Conservation (phyloP, 1,140 invertebrate species). For the Drosophila sp. region DNA sequence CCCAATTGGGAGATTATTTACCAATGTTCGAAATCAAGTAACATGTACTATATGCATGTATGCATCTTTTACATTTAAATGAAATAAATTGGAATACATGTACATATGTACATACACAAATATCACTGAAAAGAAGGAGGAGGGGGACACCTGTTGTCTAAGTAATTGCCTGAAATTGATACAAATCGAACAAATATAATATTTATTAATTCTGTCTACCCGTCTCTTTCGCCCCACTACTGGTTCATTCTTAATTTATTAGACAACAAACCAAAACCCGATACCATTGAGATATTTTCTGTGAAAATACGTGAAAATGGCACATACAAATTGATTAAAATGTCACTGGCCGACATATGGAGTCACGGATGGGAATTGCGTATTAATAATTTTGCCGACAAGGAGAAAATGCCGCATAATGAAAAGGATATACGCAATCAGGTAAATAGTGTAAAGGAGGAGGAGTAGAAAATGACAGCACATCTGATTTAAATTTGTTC, state of each 20-base stretch:
- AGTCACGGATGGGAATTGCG: slow-evolving; percentile 86
- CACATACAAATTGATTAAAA: slow-evolving; percentile 85
- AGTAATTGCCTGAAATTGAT: slow-evolving; percentile 33
- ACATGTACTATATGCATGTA: too few relatives aligned
- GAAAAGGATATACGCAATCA: slow-evolving; percentile 87
- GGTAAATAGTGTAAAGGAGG: slow-evolving; percentile 70
- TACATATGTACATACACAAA: too few relatives aligned
- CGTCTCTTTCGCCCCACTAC: neutral
- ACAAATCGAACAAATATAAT: slow-evolving; percentile 4
- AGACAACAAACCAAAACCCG: slow-evolving; percentile 88
- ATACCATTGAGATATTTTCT: slow-evolving; percentile 87
- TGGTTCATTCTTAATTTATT: slow-evolving; percentile 26
- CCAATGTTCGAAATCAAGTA: too few relatives aligned
- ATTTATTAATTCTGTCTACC: neutral
- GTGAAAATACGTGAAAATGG: slow-evolving; percentile 86
- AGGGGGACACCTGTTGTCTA: slow-evolving; percentile 11
- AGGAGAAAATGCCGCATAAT: slow-evolving; percentile 86
- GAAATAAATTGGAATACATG: slow-evolving; percentile 40
- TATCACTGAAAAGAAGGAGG: neutral
- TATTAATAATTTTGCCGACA: slow-evolving; percentile 88
- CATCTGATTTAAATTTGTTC: neutral
- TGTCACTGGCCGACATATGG: slow-evolving; percentile 87
- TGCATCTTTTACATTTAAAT: slow-evolving; percentile 5
- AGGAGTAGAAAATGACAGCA: too few relatives aligned
- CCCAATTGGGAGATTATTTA: too few relatives aligned